Evolutionary conservation across 2,113 vertebrate species (phyloP).

Genomic region (Falcunculus frontatus): DNA sequence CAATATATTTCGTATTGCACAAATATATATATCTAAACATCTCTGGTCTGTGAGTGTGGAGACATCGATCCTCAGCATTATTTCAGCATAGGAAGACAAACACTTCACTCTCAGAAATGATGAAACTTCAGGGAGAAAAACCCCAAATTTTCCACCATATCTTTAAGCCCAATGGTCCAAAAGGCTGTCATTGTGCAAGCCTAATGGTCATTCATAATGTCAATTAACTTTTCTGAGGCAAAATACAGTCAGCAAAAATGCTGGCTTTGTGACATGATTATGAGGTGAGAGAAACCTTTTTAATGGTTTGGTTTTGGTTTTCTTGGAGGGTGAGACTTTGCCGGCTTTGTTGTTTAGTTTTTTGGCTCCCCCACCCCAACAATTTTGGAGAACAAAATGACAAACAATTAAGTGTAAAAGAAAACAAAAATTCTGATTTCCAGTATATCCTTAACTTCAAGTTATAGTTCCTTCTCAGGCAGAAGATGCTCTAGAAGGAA

Average conservation of each 20-base stretch:
- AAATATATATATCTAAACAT: neutral
- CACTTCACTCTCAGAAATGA: neutral
- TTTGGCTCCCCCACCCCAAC: accelerated
- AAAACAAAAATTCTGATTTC: neutral
- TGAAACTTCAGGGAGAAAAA: neutral
- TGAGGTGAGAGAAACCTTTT: neutral
- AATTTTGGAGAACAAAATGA: neutral
- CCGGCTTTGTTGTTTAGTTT: neutral
- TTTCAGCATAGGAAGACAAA: neutral
- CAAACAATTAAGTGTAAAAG: neutral
- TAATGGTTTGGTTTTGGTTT: neutral
- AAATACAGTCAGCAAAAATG: neutral
- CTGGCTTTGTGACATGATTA: neutral
- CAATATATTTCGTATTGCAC: neutral
- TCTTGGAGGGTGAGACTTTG: neutral
- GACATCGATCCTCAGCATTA: neutral
- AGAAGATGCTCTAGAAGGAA: neutral
- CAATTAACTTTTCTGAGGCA: neutral
- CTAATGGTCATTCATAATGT: neutral
- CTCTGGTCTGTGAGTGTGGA: neutral
- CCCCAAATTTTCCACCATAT: neutral
- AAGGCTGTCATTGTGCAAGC: neutral
- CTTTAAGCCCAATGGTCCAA: neutral
- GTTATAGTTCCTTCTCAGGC: neutral
- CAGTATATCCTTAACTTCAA: neutral